Percentiles rank a stretch among this genome's conserved stretches.
These are phyloP conservation scores for Phortica okadai DNA, from an alignment of 2,888 invertebrate species.

Conservation along the genomic window DNA sequence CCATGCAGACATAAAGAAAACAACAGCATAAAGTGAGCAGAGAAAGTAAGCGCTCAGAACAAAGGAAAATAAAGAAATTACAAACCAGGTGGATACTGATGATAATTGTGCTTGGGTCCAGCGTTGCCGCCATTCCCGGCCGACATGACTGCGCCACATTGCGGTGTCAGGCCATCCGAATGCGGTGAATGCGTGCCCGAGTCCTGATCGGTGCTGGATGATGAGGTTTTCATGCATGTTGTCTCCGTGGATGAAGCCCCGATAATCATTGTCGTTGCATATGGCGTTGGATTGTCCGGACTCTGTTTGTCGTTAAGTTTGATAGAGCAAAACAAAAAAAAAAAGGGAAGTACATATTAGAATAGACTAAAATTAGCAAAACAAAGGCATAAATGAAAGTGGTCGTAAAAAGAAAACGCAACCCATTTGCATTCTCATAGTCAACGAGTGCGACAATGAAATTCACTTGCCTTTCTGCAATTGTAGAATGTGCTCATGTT, in stretches of 20 bases:
- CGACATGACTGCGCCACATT: conserved; percentile 49
- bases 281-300: conserved; percentile 83
- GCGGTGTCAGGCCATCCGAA: conserved; percentile 72
- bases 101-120: conserved; percentile 69
- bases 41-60: neutral
- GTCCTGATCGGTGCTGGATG: conserved; percentile 75
- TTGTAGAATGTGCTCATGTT: conserved; percentile 85
- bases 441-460: neutral
- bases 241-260: conserved; percentile 74
- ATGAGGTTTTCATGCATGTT: conserved; percentile 75
- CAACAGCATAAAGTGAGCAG: conserved; percentile 20
- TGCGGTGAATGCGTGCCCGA: conserved; percentile 77
- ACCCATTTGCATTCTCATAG: no score
- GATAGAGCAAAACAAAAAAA: conserved; percentile 7
- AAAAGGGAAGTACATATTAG: conserved; percentile 29
- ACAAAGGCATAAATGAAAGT: conserved; percentile 10
- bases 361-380: neutral
- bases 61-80: conserved; percentile 17
- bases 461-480: conserved; percentile 78
- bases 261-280: conserved; percentile 85
- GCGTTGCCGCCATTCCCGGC: conserved; percentile 38
- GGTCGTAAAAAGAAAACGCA: no score
- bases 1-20: conserved; percentile 8
- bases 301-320: conserved; percentile 67
- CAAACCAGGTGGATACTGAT: conserved; percentile 75